Evolutionary conservation across 2,113 vertebrate genomes (phyloP).

Genomic region (Cololabis saira): DNA sequence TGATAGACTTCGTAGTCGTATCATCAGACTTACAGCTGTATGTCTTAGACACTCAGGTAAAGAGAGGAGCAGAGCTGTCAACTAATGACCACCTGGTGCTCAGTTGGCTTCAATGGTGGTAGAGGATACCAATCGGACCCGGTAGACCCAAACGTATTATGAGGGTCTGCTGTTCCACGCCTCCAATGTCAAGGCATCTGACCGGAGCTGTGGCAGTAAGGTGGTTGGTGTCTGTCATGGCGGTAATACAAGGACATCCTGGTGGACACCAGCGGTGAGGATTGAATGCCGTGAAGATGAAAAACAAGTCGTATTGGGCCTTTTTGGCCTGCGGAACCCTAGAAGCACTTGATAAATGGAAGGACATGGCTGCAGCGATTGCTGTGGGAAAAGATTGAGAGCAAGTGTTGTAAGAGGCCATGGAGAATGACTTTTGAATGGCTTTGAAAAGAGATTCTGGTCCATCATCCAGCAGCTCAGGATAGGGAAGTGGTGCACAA

Average conservation of each 20-base stretch:
- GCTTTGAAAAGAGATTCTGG: background rate
- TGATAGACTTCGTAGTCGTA: too few species aligned
- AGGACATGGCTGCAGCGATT: too few species aligned
- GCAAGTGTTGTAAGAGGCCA: background rate
- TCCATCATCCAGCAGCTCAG: background rate
- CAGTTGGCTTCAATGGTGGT: background rate
- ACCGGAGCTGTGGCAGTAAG: too few species aligned
- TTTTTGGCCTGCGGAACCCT: too few species aligned
- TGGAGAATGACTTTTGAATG: background rate
- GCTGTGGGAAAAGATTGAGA: too few species aligned
- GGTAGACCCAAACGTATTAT: background rate
- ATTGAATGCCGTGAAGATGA: background rate
- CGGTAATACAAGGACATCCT: too few species aligned
- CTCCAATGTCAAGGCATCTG: too few species aligned
- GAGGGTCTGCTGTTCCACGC: background rate
- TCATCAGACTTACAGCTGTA: too few species aligned
- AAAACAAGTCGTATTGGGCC: too few species aligned
- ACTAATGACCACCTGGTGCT: background rate
- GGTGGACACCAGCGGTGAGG: too few species aligned
- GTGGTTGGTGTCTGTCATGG: too few species aligned
- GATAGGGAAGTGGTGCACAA: background rate
- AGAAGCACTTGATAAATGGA: too few species aligned
- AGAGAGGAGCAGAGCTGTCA: background rate
- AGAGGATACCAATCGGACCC: background rate
- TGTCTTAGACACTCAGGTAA: constrained; percentile 17